These are phyloP conservation scores for Ciconia boyciana DNA, from an alignment of 2,113 vertebrate genomes.

Conservation along the genomic window DNA sequence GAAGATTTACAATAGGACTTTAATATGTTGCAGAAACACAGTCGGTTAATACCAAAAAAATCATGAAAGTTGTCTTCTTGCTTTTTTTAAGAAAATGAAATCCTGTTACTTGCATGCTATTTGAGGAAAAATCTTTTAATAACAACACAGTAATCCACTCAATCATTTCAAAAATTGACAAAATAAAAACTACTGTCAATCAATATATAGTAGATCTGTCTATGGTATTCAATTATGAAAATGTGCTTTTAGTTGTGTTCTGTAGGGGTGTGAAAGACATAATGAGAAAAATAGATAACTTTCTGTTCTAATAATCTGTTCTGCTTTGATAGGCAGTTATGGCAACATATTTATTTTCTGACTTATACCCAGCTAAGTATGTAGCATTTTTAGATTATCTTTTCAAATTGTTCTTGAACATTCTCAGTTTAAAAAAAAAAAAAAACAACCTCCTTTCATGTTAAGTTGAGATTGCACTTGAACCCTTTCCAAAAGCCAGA, in stretches of 20 bases:
- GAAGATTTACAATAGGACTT: neutral
- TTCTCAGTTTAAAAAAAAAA: conserved; percentile 32
- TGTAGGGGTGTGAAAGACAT: conserved; percentile 5
- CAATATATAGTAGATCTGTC: neutral
- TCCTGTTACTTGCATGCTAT: neutral
- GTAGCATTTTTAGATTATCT: conserved; percentile 70
- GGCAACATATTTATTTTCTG: conserved; percentile 22
- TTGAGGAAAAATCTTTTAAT: neutral
- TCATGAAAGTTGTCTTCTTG: neutral
- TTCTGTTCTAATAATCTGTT: conserved; percentile 36
- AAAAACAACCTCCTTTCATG: conserved; percentile 65
- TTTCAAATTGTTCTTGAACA: conserved; percentile 73
- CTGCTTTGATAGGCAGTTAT: conserved; percentile 36
- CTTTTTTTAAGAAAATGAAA: neutral
- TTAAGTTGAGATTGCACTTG: conserved; percentile 78
- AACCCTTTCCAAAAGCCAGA: conserved; percentile 73
- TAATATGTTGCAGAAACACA: neutral
- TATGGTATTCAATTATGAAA: conserved; percentile 14
- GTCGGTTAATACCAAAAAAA: neutral
- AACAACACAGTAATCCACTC: neutral
- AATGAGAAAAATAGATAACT: neutral
- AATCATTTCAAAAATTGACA: neutral
- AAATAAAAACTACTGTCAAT: conserved; percentile 8
- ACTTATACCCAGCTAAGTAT: conserved; percentile 50
- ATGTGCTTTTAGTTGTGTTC: neutral